A percentile compares a stretch with the other conserved stretches of the same genome.
Conservation (phyloP, 2,888 invertebrate species). For the Nomada fabriciana region DNA sequence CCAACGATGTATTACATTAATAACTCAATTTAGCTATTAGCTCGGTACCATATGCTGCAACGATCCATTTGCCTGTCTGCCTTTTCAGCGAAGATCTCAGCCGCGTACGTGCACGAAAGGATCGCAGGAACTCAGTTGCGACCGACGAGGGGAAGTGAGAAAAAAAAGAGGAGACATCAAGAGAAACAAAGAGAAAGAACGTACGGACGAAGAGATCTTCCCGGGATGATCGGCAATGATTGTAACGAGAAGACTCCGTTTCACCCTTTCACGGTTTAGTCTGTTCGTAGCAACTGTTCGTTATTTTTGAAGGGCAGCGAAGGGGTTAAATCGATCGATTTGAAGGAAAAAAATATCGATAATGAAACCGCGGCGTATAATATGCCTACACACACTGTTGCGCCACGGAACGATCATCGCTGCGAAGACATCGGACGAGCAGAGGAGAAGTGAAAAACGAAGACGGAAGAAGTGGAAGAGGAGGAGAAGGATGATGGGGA, state of each 20-base stretch:
- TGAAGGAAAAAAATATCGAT: not conserved
- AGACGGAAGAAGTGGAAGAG: constrained; percentile 37
- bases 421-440: constrained; percentile 21
- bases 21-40: constrained; percentile 49
- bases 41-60: constrained; percentile 20
- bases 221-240: not conserved
- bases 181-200: not conserved
- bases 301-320: no score
- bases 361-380: not conserved
- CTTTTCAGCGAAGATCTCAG: not conserved
- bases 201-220: not conserved
- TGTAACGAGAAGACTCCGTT: not conserved
- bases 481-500: constrained; percentile 69
- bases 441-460: constrained; percentile 33
- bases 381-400: not conserved
- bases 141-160: no score
- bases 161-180: not conserved
- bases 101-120: not conserved
- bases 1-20: constrained; percentile 44
- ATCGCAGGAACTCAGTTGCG: not conserved
- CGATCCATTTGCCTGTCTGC: constrained; percentile 24
- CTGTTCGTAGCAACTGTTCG: no score
- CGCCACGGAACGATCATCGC: not conserved
- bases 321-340: not conserved
- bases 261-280: no score